Conservation (phyloP, 2,113 vertebrate species). For the Lethenteron camtschaticum region DNA sequence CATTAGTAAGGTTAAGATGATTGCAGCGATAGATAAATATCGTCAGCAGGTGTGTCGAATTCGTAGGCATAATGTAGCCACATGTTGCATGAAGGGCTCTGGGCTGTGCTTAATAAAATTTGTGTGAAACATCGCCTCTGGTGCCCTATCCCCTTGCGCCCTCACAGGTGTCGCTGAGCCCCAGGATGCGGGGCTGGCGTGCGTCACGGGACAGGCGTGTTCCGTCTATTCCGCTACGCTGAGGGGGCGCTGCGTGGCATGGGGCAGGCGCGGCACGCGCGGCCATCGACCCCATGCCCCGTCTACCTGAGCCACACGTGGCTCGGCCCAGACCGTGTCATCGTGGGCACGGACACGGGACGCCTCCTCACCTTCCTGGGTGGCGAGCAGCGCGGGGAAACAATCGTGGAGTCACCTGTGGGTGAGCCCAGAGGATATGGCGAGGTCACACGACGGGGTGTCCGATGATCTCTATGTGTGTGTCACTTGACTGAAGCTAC, state of each 20-base stretch:
- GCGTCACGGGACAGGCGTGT: constrained; percentile 49
- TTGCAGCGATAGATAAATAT: too few species aligned
- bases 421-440: too few species aligned
- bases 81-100: too few species aligned
- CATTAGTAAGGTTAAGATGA: too few species aligned
- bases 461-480: too few species aligned
- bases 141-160: too few species aligned
- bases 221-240: constrained; percentile 49
- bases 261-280: constrained; percentile 18
- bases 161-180: constrained; percentile 28
- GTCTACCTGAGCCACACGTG: constrained; percentile 49
- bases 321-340: constrained; percentile 33
- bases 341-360: constrained; percentile 53
- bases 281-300: constrained; percentile 35
- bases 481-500: too few species aligned
- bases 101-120: too few species aligned
- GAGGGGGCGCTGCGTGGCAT: constrained; percentile 51
- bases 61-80: too few species aligned
- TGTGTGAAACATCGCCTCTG: too few species aligned
- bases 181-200: constrained; percentile 31
- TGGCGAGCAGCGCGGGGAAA: constrained; percentile 45
- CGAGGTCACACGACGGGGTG: too few species aligned
- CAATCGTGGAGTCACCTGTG: constrained; percentile 10
- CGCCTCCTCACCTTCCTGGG: constrained; percentile 47
- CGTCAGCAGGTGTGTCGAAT: too few species aligned